These are phyloP conservation scores for Dynastes tityus DNA, from an alignment of 2,888 invertebrate genomes.

Conservation along the genomic window DNA sequence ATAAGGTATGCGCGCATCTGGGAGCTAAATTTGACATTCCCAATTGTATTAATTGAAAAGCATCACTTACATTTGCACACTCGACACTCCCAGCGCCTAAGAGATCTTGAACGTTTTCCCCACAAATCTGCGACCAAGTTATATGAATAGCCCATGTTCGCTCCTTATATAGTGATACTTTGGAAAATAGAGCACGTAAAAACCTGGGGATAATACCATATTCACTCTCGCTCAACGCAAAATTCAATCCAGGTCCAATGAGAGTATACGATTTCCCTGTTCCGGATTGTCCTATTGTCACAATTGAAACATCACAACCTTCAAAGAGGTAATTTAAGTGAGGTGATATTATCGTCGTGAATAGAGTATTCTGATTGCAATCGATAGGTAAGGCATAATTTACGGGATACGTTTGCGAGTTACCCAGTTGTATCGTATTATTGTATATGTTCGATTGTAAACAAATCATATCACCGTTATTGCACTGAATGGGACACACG, in stretches of 20 bases:
- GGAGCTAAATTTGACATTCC: conserved; percentile 77
- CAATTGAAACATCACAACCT: conserved; percentile 84
- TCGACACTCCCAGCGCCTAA: conserved; percentile 75
- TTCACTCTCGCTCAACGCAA: conserved; percentile 78
- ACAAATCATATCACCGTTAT: conserved; percentile 74
- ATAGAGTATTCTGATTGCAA: conserved; percentile 78
- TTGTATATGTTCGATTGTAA: conserved; percentile 76
- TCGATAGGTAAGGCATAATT: conserved; percentile 75
- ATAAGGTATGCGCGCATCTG: conserved; percentile 78
- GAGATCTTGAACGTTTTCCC: conserved; percentile 76
- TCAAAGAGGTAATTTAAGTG: conserved; percentile 80
- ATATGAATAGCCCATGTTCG: conserved; percentile 79
- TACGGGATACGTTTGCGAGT: conserved; percentile 75
- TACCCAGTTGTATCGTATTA: conserved; percentile 75
- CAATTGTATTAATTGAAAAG: conserved; percentile 80
- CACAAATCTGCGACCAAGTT: conserved; percentile 83
- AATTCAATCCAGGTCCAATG: conserved; percentile 79
- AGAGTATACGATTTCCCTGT: conserved; percentile 84
- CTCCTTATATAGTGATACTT: conserved; percentile 77
- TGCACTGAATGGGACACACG: conserved; percentile 74
- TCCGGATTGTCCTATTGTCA: conserved; percentile 77
- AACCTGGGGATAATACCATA: conserved; percentile 83
- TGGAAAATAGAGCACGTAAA: conserved; percentile 80
- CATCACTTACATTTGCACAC: conserved; percentile 77
- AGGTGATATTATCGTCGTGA: conserved; percentile 78